A percentile compares a stretch with the other conserved stretches of the same genome.
Conservation (phyloP, 2,797 vertebrate genomes). For the Macropodus opercularis region DNA sequence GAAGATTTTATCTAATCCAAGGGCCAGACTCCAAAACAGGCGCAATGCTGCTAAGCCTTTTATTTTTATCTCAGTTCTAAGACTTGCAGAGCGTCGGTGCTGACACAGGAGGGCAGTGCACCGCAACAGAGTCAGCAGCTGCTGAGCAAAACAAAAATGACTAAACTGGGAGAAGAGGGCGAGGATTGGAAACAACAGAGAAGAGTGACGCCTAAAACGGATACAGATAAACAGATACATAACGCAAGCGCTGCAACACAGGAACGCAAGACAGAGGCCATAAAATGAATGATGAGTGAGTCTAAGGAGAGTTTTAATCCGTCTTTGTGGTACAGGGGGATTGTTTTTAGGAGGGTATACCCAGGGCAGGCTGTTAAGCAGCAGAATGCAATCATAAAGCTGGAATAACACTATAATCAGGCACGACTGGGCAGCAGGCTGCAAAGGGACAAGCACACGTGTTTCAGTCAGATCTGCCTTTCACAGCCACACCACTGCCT, state of each 20-base stretch:
- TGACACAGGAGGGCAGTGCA: constrained; percentile 75
- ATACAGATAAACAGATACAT: constrained; percentile 75
- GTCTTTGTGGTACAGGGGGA: constrained; percentile 38
- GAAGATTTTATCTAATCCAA: constrained; percentile 76
- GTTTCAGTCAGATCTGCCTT: constrained; percentile 54
- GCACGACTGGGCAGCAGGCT: constrained; percentile 37
- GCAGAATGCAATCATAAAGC: constrained; percentile 49
- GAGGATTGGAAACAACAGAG: constrained; percentile 55
- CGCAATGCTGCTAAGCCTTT: constrained; percentile 76
- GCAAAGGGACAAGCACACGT: constrained; percentile 44
- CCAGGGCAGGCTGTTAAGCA: constrained; percentile 35
- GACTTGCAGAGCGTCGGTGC: constrained; percentile 34
- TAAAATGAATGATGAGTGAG: constrained; percentile 57
- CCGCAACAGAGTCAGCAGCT: constrained; percentile 45
- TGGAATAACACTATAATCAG: constrained; percentile 52
- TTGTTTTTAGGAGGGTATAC: constrained; percentile 47
- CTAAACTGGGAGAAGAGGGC: constrained; percentile 41
- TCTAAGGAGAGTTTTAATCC: constrained; percentile 55
- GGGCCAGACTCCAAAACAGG: constrained; percentile 78
- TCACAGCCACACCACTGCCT: constrained; percentile 49
- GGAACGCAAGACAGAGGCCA: constrained; percentile 51
- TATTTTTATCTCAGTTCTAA: constrained; percentile 70
- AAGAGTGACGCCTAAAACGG: constrained; percentile 59
- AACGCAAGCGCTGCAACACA: constrained; percentile 72
- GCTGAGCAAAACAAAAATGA: constrained; percentile 57